Percentiles rank a stretch among this genome's conserved stretches.
Conservation (phyloP, 1,140 invertebrate genomes). For the Apis cerana region DNA sequence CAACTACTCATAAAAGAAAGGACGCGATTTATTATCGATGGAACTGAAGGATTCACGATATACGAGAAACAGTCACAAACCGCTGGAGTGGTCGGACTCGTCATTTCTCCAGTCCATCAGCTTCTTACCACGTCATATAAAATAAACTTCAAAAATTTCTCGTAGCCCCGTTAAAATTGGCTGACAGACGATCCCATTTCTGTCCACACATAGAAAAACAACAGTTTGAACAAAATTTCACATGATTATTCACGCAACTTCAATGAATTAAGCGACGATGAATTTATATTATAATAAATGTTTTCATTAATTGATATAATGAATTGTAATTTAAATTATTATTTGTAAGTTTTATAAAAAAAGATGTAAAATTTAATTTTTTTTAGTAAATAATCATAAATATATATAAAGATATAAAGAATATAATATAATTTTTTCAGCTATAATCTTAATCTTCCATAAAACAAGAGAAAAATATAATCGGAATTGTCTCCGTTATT, state of each 20-base stretch:
- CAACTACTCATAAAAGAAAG: constrained; percentile 52
- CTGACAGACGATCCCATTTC: constrained; percentile 17
- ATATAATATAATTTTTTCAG: neutral
- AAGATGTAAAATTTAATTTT: neutral
- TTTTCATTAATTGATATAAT: neutral
- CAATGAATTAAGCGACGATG: neutral
- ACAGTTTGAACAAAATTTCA: neutral
- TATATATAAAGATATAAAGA: neutral
- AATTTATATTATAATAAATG: neutral
- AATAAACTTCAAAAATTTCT: constrained; percentile 24
- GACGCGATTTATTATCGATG: neutral
- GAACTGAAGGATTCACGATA: no score
- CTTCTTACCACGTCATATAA: constrained; percentile 39
- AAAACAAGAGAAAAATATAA: neutral
- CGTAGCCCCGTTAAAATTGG: constrained; percentile 25
- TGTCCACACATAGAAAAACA: neutral
- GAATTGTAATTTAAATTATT: neutral
- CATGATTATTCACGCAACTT: neutral
- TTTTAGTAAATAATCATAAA: neutral
- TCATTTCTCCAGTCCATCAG: constrained; percentile 71
- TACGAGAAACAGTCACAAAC: constrained; percentile 42
- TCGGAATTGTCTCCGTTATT: constrained; percentile 21
- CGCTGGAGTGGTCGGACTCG: constrained; percentile 63
- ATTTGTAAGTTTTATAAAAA: no score
- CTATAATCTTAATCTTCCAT: constrained; percentile 4